phyloP scores from a whole-genome alignment of 2,113 vertebrate species.

The Lamprologus tigripictilis region DNA sequence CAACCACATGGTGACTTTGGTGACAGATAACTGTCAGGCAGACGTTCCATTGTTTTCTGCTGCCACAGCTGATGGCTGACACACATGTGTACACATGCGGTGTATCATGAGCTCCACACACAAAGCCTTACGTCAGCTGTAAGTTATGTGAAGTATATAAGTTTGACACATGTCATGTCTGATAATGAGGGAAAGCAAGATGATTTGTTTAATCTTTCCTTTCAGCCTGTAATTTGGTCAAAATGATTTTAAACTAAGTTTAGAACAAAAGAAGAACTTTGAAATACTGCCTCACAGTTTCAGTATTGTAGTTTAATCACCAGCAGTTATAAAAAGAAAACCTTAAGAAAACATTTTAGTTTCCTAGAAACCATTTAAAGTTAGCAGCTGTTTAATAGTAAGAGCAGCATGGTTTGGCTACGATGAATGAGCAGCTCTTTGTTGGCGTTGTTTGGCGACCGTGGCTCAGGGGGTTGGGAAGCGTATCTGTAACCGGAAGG shows the following conservation, averaged over 20 bases:
- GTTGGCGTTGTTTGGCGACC: too few species aligned
- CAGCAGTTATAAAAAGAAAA: background rate
- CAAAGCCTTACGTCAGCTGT: background rate
- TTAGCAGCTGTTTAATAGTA: background rate
- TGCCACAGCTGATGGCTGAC: background rate
- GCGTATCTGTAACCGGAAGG: too few species aligned
- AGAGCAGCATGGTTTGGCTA: background rate
- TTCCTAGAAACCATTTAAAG: background rate
- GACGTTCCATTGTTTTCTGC: background rate
- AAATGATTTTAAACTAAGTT: background rate
- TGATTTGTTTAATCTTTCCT: background rate
- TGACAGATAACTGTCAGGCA: conserved; percentile 18
- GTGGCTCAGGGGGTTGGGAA: too few species aligned
- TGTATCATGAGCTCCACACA: background rate
- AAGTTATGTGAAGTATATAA: background rate
- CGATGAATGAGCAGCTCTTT: background rate
- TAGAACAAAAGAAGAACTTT: background rate
- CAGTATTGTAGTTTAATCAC: background rate
- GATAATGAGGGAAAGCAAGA: background rate
- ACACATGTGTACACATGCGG: background rate
- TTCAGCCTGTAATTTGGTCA: fast-evolving
- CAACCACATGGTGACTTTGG: background rate
- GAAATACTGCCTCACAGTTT: fast-evolving
- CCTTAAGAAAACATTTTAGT: background rate
- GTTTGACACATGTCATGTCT: background rate